Percentiles rank a stretch among this genome's conserved stretches.
phyloP scores from a whole-genome alignment of 1,140 invertebrate genomes.

The Euura saliciscinereae region DNA sequence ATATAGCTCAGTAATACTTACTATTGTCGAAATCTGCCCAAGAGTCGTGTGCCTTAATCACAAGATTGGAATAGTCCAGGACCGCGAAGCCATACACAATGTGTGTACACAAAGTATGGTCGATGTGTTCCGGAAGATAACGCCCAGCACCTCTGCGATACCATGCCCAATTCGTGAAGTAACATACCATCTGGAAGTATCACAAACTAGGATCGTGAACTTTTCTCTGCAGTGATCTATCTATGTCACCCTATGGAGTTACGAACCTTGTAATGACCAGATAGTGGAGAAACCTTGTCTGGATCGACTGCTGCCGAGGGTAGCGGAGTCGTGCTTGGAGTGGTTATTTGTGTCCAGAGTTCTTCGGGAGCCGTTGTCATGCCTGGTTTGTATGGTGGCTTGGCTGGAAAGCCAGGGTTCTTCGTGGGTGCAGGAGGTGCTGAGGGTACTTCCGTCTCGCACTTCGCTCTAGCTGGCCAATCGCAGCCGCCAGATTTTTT shows the following conservation, averaged over 20 bases:
- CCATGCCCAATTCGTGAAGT: conserved; percentile 96
- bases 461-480: conserved; percentile 77
- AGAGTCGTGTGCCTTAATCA: conserved; percentile 83
- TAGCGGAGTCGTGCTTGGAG: conserved; percentile 15
- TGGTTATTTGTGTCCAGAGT: conserved; percentile 23
- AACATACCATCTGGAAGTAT: conserved; percentile 82
- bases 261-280: conserved; percentile 50
- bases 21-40: conserved; percentile 89
- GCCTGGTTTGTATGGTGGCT: conserved; percentile 28
- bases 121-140: conserved; percentile 84
- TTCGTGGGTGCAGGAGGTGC: conserved; percentile 20
- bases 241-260: background rate
- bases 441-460: conserved; percentile 49
- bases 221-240: background rate
- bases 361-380: conserved; percentile 31
- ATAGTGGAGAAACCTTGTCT: conserved; percentile 47
- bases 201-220: background rate
- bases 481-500: conserved; percentile 74
- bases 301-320: conserved; percentile 50
- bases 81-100: conserved; percentile 93
- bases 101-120: conserved; percentile 86
- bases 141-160: conserved; percentile 82
- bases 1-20: conserved; percentile 52
- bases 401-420: conserved; percentile 18
- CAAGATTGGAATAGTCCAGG: conserved; percentile 76